phyloP scores from a whole-genome alignment of 1,140 invertebrate genomes.

The Rhyacophila brunnea region DNA sequence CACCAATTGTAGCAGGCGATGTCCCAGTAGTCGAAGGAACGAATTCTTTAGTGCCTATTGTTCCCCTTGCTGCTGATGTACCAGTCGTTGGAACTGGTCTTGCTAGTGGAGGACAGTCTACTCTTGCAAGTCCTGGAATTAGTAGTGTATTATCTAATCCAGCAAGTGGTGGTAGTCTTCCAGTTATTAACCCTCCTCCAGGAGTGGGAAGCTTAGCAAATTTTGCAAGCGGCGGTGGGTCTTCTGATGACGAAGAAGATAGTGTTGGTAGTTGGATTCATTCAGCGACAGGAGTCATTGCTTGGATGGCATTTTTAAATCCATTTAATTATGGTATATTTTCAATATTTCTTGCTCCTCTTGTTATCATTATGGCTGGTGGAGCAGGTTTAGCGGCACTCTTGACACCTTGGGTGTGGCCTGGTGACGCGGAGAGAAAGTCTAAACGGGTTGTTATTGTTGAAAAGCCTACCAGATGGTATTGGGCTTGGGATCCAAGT shows the following conservation, averaged over 20 bases:
- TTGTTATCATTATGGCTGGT: conserved; percentile 38
- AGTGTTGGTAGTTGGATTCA: conserved; percentile 17
- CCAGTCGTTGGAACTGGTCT: background rate
- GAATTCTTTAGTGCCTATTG: conserved; percentile 11
- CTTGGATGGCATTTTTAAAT: conserved; percentile 34
- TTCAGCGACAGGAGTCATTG: conserved; percentile 24
- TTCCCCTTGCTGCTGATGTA: background rate
- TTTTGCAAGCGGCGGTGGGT: background rate
- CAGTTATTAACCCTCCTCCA: background rate
- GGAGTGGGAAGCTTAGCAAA: background rate
- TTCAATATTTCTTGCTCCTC: conserved; percentile 39
- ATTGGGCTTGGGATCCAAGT: conserved; percentile 23
- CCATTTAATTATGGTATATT: conserved; percentile 38
- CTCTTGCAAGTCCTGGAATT: background rate
- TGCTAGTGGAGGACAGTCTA: background rate
- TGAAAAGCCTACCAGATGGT: background rate
- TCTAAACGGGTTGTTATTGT: conserved; percentile 11
- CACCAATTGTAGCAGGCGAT: background rate
- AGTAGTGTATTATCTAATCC: background rate
- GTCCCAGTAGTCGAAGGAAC: conserved; percentile 17
- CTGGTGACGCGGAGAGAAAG: conserved; percentile 34
- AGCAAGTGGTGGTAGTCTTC: background rate
- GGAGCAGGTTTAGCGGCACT: conserved; percentile 37
- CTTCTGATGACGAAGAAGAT: conserved; percentile 15
- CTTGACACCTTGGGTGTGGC: conserved; percentile 38